Conservation (phyloP, 2,797 vertebrate species). For the Gambusia yucatana region DNA sequence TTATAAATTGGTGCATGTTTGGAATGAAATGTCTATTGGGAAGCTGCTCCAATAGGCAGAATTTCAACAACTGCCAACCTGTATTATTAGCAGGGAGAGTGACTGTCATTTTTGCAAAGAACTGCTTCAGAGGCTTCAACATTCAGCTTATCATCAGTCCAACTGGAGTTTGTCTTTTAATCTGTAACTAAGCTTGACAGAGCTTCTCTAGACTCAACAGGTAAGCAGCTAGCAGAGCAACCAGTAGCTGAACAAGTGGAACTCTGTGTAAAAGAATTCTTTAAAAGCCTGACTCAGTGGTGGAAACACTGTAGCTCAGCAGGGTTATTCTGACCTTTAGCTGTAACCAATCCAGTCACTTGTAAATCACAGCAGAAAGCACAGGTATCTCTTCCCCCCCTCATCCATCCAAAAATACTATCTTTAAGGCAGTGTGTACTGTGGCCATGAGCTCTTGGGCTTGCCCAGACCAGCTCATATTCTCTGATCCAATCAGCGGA, state of each 20-base stretch:
- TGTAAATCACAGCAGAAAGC: conserved; percentile 54
- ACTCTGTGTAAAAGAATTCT: background rate
- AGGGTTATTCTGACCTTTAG: conserved; percentile 47
- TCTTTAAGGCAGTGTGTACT: conserved; percentile 51
- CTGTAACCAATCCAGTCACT: conserved; percentile 51
- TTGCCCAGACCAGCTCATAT: conserved; percentile 68
- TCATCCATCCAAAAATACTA: conserved; percentile 52
- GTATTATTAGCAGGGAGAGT: conserved; percentile 66
- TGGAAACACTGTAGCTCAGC: conserved; percentile 11
- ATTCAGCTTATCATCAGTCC: background rate
- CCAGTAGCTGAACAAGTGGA: background rate
- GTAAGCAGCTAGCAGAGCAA: background rate
- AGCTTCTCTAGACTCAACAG: background rate
- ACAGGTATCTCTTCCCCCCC: conserved; percentile 48
- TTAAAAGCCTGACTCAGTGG: conserved; percentile 1
- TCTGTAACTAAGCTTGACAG: background rate
- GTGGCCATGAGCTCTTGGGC: conserved; percentile 45
- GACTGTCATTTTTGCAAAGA: conserved; percentile 14
- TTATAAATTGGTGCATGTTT: background rate
- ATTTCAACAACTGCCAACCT: conserved; percentile 41
- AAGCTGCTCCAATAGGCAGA: background rate
- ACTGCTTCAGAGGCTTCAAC: background rate
- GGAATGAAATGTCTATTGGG: background rate
- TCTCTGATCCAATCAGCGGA: conserved; percentile 78
- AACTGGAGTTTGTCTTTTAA: background rate